Percentiles rank a stretch among this genome's conserved stretches.
phyloP scores from a whole-genome alignment of 2,888 invertebrate species.

The Phengaris arion region DNA sequence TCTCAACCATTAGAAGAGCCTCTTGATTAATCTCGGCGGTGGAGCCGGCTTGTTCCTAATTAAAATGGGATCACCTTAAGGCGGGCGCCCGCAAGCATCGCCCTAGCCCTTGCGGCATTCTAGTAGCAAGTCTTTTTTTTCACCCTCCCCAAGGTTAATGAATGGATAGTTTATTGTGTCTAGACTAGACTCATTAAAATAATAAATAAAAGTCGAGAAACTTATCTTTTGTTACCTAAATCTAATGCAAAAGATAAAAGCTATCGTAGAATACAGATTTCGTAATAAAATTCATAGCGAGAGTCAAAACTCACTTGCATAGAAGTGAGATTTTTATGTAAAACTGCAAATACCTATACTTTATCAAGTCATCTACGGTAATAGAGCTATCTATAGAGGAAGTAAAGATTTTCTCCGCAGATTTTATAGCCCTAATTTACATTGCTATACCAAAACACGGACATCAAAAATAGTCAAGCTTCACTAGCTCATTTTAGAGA shows the following conservation, averaged over 20 bases:
- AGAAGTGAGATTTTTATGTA: slow-evolving; percentile 19
- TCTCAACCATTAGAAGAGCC: slow-evolving; percentile 44
- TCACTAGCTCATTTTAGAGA: no score
- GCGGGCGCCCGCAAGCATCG: slow-evolving; percentile 42
- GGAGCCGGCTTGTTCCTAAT: slow-evolving; percentile 61
- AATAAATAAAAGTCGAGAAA: slow-evolving; percentile 16
- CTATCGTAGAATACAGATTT: slow-evolving; percentile 9
- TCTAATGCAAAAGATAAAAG: slow-evolving; percentile 5
- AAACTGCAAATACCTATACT: slow-evolving; percentile 24
- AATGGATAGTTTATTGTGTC: slow-evolving; percentile 32
- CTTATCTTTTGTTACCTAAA: not conserved
- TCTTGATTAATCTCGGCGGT: slow-evolving; percentile 62
- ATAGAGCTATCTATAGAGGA: not conserved
- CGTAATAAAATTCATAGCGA: slow-evolving; percentile 23
- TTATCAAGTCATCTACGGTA: slow-evolving; percentile 6
- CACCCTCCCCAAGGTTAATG: slow-evolving; percentile 33
- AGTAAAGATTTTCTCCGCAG: not conserved
- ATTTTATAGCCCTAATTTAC: not conserved
- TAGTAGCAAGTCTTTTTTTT: slow-evolving; percentile 36
- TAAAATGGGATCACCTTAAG: slow-evolving; percentile 67
- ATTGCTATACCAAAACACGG: not conserved
- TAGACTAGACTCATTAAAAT: slow-evolving; percentile 20
- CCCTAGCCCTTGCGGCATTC: slow-evolving; percentile 33
- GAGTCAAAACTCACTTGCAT: slow-evolving; percentile 21
- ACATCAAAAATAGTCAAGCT: no score